Conservation (phyloP, 1,140 invertebrate genomes). For the Scaptomyza graminum region DNA sequence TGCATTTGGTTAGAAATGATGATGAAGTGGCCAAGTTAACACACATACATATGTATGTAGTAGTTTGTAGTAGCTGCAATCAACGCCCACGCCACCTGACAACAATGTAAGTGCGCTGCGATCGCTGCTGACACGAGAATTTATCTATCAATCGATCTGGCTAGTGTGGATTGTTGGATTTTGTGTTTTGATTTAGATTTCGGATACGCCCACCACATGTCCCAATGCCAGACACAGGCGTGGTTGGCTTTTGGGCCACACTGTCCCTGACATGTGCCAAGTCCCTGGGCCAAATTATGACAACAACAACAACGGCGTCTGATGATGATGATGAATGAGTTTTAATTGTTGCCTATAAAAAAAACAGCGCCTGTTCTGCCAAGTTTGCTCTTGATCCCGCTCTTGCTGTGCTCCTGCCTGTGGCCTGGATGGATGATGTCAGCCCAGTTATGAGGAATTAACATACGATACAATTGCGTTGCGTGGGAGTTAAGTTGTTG, state of each 20-base stretch:
- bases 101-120: constrained; percentile 17
- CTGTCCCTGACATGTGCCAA: constrained; percentile 66
- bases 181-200: constrained; percentile 35
- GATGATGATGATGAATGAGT: constrained; percentile 80
- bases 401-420: constrained; percentile 38
- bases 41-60: neutral
- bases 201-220: constrained; percentile 61
- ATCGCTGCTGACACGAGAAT: constrained; percentile 67
- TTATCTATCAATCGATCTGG: constrained; percentile 80
- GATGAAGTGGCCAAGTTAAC: constrained; percentile 64
- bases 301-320: constrained; percentile 47
- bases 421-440: constrained; percentile 65
- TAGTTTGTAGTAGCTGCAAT: constrained; percentile 58
- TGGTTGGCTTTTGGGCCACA: constrained; percentile 39
- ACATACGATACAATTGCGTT: constrained; percentile 41
- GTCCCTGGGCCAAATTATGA: constrained; percentile 65
- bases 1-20: constrained; percentile 38
- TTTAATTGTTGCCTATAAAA: constrained; percentile 80
- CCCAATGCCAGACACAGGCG: constrained; percentile 71
- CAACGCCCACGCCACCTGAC: constrained; percentile 72
- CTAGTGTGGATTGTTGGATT: constrained; percentile 33
- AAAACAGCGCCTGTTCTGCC: constrained; percentile 17
- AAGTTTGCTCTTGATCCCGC: neutral
- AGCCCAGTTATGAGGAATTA: constrained; percentile 72
- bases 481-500: constrained; percentile 21